Evolutionary conservation across 2,797 vertebrate genomes (phyloP), one percentile per base, ranked within the genome.

Genomic region (Choloepus didactylus): DNA sequence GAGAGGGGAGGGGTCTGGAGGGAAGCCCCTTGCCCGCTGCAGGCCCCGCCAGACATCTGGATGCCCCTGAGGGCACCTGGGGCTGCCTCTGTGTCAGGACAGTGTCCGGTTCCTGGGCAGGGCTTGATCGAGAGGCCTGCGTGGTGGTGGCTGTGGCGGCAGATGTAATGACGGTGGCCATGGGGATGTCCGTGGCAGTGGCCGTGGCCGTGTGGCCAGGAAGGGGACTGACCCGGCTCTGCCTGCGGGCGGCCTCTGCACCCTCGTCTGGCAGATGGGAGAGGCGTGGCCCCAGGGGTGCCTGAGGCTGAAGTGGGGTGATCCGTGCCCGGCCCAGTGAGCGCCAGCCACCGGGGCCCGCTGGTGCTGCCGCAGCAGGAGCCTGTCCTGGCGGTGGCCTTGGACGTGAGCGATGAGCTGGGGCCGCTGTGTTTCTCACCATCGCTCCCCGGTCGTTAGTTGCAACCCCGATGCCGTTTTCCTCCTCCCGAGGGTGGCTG

Each of bases 321-420:
- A 19, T 23, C 51, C 38, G 9, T 41, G 18, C 38, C 12, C 6
- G 76, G 88, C 35, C 38, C 11, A 2, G 11, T 12, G 59, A 85
- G 29, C 21, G 1, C 15, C 0, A 0, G 46, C 15, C 14, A 29
- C 60, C 7, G 2, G 7, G 7, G 21, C 51, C 19, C 4, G 3
- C n/a, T n/a, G 44, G 12, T 49, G 15, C 21, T 3, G 6, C 49
- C 9, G 0, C 35, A 41, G 23, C 54, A 23, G 54, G 81, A 27
- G 29, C 44, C 54, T 59, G 46, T 25, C 4, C 6, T 0, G 5
- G n/a, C 73, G 38, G 62, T 27, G 25, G 3, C 21, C 75, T 60
- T 25, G 4, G 5, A 15, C 64, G 15, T 5, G 29, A 16, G 31
- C 51, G 14, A 31, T 11, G 80, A 67, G 56, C 10, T 41, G 41